A percentile compares a stretch with the other conserved stretches of the same genome.
These are phyloP conservation scores for Melanotaenia trifasciata DNA, from an alignment of 2,797 vertebrate species.

Conservation along the genomic window DNA sequence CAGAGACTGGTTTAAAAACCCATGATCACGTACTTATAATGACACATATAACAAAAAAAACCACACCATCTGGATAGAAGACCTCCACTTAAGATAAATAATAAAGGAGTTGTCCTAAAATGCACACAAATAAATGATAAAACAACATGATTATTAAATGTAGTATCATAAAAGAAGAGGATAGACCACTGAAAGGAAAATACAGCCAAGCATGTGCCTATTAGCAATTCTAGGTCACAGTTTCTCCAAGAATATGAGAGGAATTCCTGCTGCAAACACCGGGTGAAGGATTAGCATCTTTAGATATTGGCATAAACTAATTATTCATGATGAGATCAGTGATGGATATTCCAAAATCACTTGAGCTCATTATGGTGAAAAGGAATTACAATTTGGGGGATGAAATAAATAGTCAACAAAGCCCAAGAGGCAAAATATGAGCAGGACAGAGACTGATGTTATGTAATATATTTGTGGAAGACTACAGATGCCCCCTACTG, in stretches of 20 bases:
- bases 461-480: slow-evolving; percentile 54
- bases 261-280: slow-evolving; percentile 15
- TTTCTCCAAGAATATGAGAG: background rate
- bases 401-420: slow-evolving; percentile 32
- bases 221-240: background rate
- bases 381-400: slow-evolving; percentile 39
- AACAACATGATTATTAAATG: background rate
- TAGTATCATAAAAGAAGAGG: background rate
- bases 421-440: slow-evolving; percentile 46
- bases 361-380: slow-evolving; percentile 27
- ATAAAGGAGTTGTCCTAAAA: background rate
- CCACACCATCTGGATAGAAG: background rate
- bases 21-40: background rate
- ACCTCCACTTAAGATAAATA: background rate
- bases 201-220: background rate
- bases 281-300: background rate
- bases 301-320: slow-evolving; percentile 10
- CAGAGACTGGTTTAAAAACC: background rate
- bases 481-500: slow-evolving; percentile 65
- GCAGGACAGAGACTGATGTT: slow-evolving; percentile 41
- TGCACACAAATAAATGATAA: too few relatives aligned
- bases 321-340: slow-evolving; percentile 23
- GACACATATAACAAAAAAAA: background rate
- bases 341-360: slow-evolving; percentile 11
- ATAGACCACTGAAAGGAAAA: background rate